These are phyloP conservation scores for Lichenostomus cassidix DNA, from an alignment of 2,113 vertebrate species.

Conservation along the genomic window DNA sequence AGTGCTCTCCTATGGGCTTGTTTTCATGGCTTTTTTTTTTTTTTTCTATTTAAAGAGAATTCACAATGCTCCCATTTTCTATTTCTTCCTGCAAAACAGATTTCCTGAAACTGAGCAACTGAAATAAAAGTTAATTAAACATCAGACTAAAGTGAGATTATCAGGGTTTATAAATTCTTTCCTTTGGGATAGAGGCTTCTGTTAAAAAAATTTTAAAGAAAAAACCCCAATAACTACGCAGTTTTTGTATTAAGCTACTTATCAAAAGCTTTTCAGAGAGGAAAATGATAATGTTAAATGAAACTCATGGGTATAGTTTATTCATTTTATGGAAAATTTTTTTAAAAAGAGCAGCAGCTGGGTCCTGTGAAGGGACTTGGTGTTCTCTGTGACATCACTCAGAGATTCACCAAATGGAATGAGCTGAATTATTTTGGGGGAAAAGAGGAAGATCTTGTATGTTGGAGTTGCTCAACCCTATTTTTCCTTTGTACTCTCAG, in stretches of 20 bases:
- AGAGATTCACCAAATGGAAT: neutral
- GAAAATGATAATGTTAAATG: neutral
- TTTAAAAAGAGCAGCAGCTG: neutral
- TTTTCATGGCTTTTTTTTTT: neutral
- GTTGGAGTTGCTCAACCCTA: neutral
- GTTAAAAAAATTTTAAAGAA: neutral
- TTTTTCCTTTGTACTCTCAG: neutral
- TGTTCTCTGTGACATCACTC: neutral
- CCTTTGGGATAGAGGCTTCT: neutral
- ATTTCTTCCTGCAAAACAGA: neutral
- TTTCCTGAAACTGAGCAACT: neutral
- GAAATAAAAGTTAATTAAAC: conserved; percentile 63
- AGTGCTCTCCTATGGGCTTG: neutral
- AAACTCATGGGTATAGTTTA: neutral
- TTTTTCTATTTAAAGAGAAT: neutral
- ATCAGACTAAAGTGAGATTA: neutral
- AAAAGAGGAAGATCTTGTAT: neutral
- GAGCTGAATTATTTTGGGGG: neutral
- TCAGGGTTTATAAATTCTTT: neutral
- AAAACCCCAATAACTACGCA: neutral
- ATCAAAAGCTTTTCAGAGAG: neutral
- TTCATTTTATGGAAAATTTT: neutral
- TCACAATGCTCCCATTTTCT: neutral
- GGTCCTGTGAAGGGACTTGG: neutral
- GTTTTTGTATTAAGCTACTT: neutral